Evolutionary conservation across 2,797 vertebrate genomes (phyloP), one percentile per base, ranked within the genome.

Genomic region (Typhlichthys eigenmanni): DNA sequence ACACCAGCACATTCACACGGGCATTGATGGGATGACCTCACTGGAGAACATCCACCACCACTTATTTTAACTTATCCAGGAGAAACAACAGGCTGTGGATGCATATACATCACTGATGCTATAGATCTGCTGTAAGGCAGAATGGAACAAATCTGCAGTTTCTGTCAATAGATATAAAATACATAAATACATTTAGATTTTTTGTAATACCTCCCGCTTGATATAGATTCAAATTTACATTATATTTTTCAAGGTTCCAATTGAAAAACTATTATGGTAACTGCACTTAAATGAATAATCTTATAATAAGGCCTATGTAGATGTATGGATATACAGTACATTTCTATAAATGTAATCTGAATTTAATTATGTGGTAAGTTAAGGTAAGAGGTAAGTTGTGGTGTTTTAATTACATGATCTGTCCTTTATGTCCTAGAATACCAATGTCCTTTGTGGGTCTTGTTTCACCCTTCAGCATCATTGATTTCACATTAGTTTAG

Each of bases 401-500:
- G 47, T 2, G 55, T 72, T 66, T 76, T 43, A 29, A 29, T 29
- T 29, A 43, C 38, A 43, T 9, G 5, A 4, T 43, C 38, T 43
- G 24, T 29, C 24, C 24, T 29, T 29, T 29, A 4, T 29, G 24
- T 29, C 24, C 24, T 29, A 4, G 7, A 43, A 43, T 43, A 43
- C 38, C 38, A 43, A 9, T 10, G 38, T 43, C 38, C 38, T 43
- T 43, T 8, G 38, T 43, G 5, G 38, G 38, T 43, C 38, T 4
- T 43, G 38, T 43, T 43, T 85, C 68, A 16, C 75, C 75, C 47
- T 34, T 82, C 78, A 75, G 72, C 64, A 6, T 70, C 78, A 91
- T 89, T 83, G 88, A 90, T 90, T 90, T 87, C 57, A 81, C 82
- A 82, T 91, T 89, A 87, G 74, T 62, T 54, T 8, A 19, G 5